Conservation (phyloP, 2,888 invertebrate species). For the Epinotia nisella region DNA sequence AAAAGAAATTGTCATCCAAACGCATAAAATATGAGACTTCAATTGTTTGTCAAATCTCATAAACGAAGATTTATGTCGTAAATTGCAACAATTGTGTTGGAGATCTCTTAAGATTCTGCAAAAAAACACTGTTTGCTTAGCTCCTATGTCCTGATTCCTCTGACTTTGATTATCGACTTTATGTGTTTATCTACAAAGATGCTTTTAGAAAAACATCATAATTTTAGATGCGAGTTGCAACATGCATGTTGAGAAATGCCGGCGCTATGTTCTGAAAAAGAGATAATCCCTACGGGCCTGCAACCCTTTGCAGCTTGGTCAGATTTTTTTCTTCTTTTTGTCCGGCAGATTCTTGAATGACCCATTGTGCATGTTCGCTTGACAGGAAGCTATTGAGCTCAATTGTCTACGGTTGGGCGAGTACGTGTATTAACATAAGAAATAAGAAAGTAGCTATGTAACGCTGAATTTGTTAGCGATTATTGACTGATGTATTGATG, state of each 20-base stretch:
- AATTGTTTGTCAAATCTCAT: slow-evolving; percentile 46
- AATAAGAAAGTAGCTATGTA: slow-evolving; percentile 55
- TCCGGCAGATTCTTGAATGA: slow-evolving; percentile 67
- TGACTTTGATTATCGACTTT: not conserved
- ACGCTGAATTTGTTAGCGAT: slow-evolving; percentile 40
- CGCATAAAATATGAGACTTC: slow-evolving; percentile 37
- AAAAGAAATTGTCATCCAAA: slow-evolving; percentile 44
- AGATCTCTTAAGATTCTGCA: slow-evolving; percentile 28
- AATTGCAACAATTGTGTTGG: slow-evolving; percentile 56
- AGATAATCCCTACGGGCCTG: slow-evolving; percentile 70
- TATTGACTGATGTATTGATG: slow-evolving; percentile 21
- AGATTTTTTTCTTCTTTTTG: slow-evolving; percentile 58
- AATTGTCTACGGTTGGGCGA: slow-evolving; percentile 70
- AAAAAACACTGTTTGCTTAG: slow-evolving; percentile 27
- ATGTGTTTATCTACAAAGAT: not conserved
- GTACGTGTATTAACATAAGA: slow-evolving; percentile 60
- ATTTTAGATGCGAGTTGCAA: not conserved
- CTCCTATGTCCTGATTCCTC: slow-evolving; percentile 1
- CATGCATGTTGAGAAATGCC: slow-evolving; percentile 46
- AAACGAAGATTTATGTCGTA: slow-evolving; percentile 53
- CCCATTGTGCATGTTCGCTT: slow-evolving; percentile 70
- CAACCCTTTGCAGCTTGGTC: slow-evolving; percentile 64
- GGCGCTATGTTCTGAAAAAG: slow-evolving; percentile 73
- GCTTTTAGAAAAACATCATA: slow-evolving; percentile 46
- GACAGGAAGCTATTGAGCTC: slow-evolving; percentile 74